phyloP scores from a whole-genome alignment of 2,797 vertebrate species.

The Enoplosus armatus region DNA sequence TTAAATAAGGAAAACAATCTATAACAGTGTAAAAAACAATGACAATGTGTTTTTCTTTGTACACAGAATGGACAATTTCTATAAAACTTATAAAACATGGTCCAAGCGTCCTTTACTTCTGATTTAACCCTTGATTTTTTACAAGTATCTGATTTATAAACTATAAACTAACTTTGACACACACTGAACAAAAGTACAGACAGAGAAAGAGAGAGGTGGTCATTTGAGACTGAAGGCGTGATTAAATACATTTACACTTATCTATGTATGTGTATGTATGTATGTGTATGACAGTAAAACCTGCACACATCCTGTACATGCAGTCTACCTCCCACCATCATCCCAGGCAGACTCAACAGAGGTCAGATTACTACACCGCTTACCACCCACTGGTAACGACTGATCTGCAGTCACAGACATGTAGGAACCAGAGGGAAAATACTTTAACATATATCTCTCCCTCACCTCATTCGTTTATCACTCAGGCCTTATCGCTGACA shows the following conservation, averaged over 20 bases:
- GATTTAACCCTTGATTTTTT: background rate
- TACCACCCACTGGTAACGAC: conserved; percentile 40
- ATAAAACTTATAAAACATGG: background rate
- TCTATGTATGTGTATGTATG: too few relatives aligned
- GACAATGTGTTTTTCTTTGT: background rate
- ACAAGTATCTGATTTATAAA: background rate
- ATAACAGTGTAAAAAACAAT: background rate
- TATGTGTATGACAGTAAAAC: background rate
- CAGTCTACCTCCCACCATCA: background rate
- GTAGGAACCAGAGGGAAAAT: conserved; percentile 50
- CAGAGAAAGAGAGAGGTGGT: background rate
- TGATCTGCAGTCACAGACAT: conserved; percentile 24
- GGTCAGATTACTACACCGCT: conserved; percentile 22
- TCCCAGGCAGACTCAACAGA: conserved; percentile 12
- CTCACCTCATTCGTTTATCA: conserved; percentile 46
- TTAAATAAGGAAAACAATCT: background rate
- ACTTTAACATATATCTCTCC: conserved; percentile 28
- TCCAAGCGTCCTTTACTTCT: background rate
- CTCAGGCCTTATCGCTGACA: conserved; percentile 45
- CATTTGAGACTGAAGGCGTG: background rate
- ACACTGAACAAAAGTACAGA: background rate
- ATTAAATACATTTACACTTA: background rate
- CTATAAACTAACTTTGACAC: background rate
- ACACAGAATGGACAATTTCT: background rate
- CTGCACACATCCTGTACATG: background rate